These are phyloP conservation scores for Picus viridis DNA, from an alignment of 2,797 vertebrate genomes.

Conservation along the genomic window DNA sequence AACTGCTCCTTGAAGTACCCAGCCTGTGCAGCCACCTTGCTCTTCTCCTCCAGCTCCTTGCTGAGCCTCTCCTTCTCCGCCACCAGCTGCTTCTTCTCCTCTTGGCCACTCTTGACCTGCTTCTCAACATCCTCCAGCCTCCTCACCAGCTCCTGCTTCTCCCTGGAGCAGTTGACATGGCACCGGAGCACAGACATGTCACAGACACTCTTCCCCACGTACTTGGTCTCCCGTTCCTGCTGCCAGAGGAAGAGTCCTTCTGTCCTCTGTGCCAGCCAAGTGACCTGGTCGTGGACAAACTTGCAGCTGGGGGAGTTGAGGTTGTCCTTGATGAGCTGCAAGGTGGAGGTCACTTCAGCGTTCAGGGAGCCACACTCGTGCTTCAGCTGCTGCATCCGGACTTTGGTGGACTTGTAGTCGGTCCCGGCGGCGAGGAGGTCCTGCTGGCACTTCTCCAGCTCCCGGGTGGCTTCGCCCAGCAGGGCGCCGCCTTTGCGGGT, in stretches of 20 bases:
- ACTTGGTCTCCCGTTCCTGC: not conserved
- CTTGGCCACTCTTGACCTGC: not conserved
- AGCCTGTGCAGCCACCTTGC: not conserved
- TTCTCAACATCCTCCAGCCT: not conserved
- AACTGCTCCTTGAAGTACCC: not conserved
- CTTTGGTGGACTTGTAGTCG: rapidly evolving
- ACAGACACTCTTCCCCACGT: not conserved
- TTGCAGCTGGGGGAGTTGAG: not conserved
- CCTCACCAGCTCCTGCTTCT: not conserved
- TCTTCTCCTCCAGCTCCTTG: conserved; percentile 37
- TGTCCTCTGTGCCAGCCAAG: rapidly evolving
- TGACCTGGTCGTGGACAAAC: not conserved
- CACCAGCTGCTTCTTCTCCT: conserved; percentile 19
- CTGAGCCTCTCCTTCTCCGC: not conserved
- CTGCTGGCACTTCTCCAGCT: not conserved
- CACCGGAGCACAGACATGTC: not conserved
- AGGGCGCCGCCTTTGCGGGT: rapidly evolving
- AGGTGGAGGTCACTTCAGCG: rapidly evolving
- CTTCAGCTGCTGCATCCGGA: not conserved
- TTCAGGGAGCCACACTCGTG: not conserved
- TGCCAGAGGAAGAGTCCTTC: conserved; percentile 4
- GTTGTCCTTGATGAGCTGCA: not conserved
- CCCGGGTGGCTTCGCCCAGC: not conserved
- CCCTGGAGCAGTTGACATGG: not conserved
- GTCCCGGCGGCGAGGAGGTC: not conserved